Conservation (phyloP, 1,140 invertebrate genomes). For the Diorhabda carinulata region DNA sequence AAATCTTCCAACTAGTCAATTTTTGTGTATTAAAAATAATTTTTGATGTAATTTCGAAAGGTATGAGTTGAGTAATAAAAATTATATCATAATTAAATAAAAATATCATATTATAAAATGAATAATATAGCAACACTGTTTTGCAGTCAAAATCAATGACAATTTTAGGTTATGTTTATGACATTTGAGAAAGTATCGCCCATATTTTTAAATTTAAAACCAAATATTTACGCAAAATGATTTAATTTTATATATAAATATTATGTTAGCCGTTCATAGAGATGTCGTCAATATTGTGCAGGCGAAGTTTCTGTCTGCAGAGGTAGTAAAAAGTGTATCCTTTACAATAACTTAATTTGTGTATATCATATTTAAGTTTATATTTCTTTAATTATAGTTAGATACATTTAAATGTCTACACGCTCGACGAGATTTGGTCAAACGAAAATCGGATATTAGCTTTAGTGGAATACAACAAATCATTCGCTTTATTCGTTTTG, state of each 20-base stretch:
- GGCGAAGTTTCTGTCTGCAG: constrained; percentile 42
- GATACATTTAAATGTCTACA: constrained; percentile 44
- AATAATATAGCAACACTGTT: background rate
- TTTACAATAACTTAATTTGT: constrained; percentile 20
- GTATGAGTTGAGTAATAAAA: too few relatives aligned
- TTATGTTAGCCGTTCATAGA: constrained; percentile 38
- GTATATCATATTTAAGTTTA: background rate
- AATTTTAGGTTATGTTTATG: constrained; percentile 1
- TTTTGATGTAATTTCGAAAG: too few relatives aligned
- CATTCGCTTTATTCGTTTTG: constrained; percentile 63
- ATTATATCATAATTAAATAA: too few relatives aligned
- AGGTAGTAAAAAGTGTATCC: constrained; percentile 46
- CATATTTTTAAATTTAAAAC: constrained; percentile 6
- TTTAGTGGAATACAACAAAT: constrained; percentile 61
- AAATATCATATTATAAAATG: too few relatives aligned
- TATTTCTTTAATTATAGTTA: constrained; percentile 33
- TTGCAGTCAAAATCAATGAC: background rate
- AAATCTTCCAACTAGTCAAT: too few relatives aligned
- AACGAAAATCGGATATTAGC: constrained; percentile 55
- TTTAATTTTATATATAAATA: background rate
- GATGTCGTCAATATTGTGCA: constrained; percentile 43
- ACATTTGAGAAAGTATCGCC: background rate
- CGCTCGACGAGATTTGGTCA: constrained; percentile 39
- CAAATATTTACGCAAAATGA: constrained; percentile 18
- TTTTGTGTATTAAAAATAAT: too few relatives aligned